These are phyloP conservation scores for Hemithea aestivaria DNA, from an alignment of 2,888 invertebrate species.

Conservation along the genomic window DNA sequence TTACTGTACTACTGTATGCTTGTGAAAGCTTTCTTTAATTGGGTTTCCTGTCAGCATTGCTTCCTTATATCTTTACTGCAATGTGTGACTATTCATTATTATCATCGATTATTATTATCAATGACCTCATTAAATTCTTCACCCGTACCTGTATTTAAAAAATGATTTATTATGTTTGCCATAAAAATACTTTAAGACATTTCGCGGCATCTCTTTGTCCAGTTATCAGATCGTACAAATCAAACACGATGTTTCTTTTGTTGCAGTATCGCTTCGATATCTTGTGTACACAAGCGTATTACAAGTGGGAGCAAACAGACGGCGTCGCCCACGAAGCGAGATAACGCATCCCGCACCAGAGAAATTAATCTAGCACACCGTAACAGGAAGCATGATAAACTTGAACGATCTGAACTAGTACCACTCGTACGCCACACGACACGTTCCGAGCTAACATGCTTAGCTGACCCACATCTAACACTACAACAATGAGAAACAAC, in stretches of 20 bases:
- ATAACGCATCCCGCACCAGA: conserved; percentile 69
- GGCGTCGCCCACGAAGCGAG: conserved; percentile 61
- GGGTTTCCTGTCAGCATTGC: conserved; percentile 41
- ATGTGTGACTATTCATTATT: conserved; percentile 2
- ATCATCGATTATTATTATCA: conserved; percentile 6
- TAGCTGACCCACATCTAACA: conserved; percentile 56
- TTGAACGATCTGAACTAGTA: conserved; percentile 27
- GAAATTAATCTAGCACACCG: conserved; percentile 69
- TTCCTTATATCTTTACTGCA: conserved; percentile 17
- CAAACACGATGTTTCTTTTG: conserved; percentile 49
- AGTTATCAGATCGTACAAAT: conserved; percentile 39
- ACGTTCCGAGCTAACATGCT: conserved; percentile 45
- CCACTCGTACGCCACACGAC: conserved; percentile 29
- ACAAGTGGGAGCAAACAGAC: conserved; percentile 63
- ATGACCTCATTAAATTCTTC: conserved; percentile 19
- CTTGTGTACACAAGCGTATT: conserved; percentile 71
- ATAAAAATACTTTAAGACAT: conserved; percentile 9
- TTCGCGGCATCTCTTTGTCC: conserved; percentile 30
- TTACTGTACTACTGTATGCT: conserved; percentile 23
- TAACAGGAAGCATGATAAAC: conserved; percentile 68
- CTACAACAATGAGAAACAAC: conserved; percentile 31
- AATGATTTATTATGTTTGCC: conserved; percentile 12
- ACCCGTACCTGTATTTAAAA: conserved; percentile 12
- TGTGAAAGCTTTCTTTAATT: conserved; percentile 43
- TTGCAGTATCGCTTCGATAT: conserved; percentile 72